phyloP scores from a whole-genome alignment of 2,888 invertebrate genomes.

The Catocala fraxini region DNA sequence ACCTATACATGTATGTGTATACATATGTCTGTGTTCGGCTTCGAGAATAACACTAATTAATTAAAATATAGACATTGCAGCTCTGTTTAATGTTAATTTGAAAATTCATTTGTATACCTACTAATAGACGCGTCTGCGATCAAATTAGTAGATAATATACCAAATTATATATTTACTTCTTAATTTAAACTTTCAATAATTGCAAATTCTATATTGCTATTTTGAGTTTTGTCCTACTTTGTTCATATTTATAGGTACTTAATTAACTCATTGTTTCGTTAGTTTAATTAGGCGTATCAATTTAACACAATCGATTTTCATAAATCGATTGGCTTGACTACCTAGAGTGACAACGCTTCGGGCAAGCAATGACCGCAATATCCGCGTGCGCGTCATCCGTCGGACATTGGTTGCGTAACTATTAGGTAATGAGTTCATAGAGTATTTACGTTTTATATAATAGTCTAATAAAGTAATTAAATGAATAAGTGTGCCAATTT shows the following conservation, averaged over 20 bases:
- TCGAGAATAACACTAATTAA: conserved; percentile 8
- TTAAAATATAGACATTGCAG: conserved; percentile 1
- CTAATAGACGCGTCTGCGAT: too few relatives aligned
- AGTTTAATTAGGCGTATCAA: conserved; percentile 21
- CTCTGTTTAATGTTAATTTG: not conserved
- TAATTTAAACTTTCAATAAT: too few relatives aligned
- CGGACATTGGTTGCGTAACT: not conserved
- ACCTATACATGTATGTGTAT: conserved; percentile 32
- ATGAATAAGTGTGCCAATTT: too few relatives aligned
- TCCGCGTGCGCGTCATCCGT: conserved; percentile 1
- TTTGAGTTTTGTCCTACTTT: too few relatives aligned
- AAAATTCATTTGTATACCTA: not conserved
- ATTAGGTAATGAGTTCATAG: not conserved
- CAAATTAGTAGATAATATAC: too few relatives aligned
- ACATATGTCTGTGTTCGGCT: not conserved
- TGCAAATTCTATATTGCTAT: too few relatives aligned
- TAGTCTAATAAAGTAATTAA: too few relatives aligned
- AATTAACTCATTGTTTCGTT: conserved; percentile 1
- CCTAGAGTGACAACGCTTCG: not conserved
- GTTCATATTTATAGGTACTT: not conserved
- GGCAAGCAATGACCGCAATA: conserved; percentile 4
- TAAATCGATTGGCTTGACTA: not conserved
- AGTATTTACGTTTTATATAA: too few relatives aligned
- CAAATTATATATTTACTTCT: too few relatives aligned
- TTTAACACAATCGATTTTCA: not conserved